Base-by-base conservation (phyloP, 53 echinoderm and acorn worm species). In the Paelopatides confundens region DNA sequence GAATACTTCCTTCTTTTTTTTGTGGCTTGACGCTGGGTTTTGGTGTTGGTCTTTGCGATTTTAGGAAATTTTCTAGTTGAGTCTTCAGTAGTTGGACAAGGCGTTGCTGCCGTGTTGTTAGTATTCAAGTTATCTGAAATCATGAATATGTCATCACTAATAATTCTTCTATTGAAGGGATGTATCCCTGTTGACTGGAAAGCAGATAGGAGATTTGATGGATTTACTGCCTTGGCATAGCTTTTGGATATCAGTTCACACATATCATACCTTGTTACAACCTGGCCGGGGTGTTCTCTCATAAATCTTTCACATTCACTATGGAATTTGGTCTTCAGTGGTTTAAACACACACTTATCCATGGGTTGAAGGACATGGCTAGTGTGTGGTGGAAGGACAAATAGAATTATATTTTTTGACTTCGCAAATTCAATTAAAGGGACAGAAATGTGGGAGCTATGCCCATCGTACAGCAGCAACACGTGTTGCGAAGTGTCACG, bases 361-460 rank as follows among this genome's bases (percentile, higher is more conserved):
- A 90, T 62, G 40, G 77, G 90, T 74, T 90, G 90, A 63, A 90
- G 51, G 58, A 85, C 51, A 37, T 90, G 74, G n/a, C n/a, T n/a
- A n/a, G n/a, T n/a, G n/a, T n/a, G n/a, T n/a, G 90, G 85, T 33
- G 89, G 83, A n/a, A 89, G 28, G 4, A 66, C 26, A 66, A 66
- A 66, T 4, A n/a, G 4, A 27, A n/a, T 66, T 24, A 12, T 1
- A 14, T 48, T 66, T 66, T 66, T 66, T 0, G 66, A 66, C 66
- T 0, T 23, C 28, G 66, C 66, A 66, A 26, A 27, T 29, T 66
- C 66, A 66, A 24, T 66, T 0, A n/a, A n/a, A n/a, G n/a, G n/a
- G n/a, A n/a, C n/a, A n/a, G n/a, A n/a, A n/a, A n/a, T n/a, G n/a
- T n/a, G n/a, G n/a, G n/a, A n/a, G n/a, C n/a, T n/a, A n/a, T n/a